Conservation (phyloP, 2,797 vertebrate genomes). For the Huso huso region DNA sequence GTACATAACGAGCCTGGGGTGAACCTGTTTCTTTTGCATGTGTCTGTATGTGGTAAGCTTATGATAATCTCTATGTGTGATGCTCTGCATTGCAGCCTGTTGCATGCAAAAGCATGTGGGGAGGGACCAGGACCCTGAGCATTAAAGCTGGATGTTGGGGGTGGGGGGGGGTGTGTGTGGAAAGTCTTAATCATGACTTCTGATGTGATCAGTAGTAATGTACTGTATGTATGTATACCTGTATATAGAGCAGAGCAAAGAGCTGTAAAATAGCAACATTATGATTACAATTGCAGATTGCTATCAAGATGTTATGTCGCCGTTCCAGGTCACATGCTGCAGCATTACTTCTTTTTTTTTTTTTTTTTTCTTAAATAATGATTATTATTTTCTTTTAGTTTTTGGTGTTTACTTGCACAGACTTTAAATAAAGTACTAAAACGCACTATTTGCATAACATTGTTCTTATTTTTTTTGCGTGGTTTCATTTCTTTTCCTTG, state of each 20-base stretch:
- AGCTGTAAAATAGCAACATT: conserved; percentile 46
- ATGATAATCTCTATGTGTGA: conserved; percentile 69
- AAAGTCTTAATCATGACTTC: conserved; percentile 65
- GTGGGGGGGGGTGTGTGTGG: conserved; percentile 56
- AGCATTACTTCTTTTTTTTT: conserved; percentile 58
- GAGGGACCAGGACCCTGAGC: conserved; percentile 49
- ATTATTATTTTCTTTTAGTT: conserved; percentile 44
- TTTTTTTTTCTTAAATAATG: conserved; percentile 32
- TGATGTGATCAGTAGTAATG: conserved; percentile 50
- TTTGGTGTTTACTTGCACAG: conserved; percentile 80
- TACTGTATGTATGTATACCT: conserved; percentile 32
- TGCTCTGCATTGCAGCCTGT: conserved; percentile 66
- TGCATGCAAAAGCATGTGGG: conserved; percentile 76
- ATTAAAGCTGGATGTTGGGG: conserved; percentile 54
- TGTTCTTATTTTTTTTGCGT: conserved; percentile 31
- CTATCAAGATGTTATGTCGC: conserved; percentile 41
- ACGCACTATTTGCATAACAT: conserved; percentile 55
- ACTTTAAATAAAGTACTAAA: conserved; percentile 74
- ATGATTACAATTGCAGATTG: conserved; percentile 15
- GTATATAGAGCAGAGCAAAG: conserved; percentile 38
- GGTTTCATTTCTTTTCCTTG: neutral
- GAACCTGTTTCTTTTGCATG: conserved; percentile 87
- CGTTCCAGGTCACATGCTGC: conserved; percentile 62
- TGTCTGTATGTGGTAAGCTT: conserved; percentile 94
- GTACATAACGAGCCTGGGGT: conserved; percentile 92